Base-by-base conservation (phyloP, 2,888 invertebrate species). In the Erebia palarica region DNA sequence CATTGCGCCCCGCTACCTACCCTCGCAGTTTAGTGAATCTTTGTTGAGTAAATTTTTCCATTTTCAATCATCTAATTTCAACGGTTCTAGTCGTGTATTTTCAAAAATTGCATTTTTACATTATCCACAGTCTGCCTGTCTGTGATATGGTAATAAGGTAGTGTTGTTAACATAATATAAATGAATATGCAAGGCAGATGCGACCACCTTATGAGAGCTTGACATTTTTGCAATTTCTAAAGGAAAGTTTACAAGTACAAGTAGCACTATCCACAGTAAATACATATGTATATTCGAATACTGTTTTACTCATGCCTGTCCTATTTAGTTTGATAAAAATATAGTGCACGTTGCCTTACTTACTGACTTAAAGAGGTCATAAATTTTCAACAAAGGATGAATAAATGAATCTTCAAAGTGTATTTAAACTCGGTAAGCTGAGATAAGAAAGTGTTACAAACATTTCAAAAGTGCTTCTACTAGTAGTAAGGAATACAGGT, bases 151-250 rank as follows among this genome's bases (percentile, higher is more conserved):
- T 63, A 63, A 63, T 63, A 63, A 63, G 63, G 49, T 63, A 49
- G 21, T 63, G 63, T 49, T 63, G 61, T 61, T 61, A 63, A 63
- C 63, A 65, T 65, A 65, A 65, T 65, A 21, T 55, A 65, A 65
- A 53, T 65, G 53, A 65, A 65, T 65, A 65, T 65, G 65, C 65
- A 65, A 65, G 27, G 53, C 53, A 65, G 53, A 65, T 65, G 53
- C 53, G 53, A 65, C 63, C 63, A 21, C 63, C 47, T 21, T 49
- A 63, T 49, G 47, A 63, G 21, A 49, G 63, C 63, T 21, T 63
- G 63, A 63, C 49, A 44, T 63, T 61, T 63, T 63, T 49, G 44
- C 63, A 49, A 63, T 63, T 21, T 63, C 42, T 49, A 21, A 63
- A 21, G 63, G 49, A 63, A 49, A 21, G 63, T 63, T 47, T n/a